Conservation (phyloP, 2,113 vertebrate species). For the Alaudala cheleensis region DNA sequence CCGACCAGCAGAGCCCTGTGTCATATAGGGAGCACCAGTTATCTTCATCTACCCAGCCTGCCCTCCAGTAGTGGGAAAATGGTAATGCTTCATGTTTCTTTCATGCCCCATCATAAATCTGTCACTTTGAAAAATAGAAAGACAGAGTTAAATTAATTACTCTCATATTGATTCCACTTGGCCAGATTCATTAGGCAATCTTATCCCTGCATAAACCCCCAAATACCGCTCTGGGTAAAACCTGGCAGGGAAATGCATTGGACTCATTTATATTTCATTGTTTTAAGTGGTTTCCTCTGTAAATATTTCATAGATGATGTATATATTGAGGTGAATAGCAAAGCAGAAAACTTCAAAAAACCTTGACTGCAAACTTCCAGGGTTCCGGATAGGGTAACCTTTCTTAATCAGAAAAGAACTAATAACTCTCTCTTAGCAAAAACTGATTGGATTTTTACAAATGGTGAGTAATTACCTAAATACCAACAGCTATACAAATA, state of each 20-base stretch:
- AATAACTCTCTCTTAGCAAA: neutral
- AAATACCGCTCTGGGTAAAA: neutral
- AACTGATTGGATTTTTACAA: neutral
- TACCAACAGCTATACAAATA: neutral
- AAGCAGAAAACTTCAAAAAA: neutral
- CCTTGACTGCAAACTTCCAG: neutral
- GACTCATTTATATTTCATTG: conserved; percentile 53
- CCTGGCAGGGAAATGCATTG: neutral
- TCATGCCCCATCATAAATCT: neutral
- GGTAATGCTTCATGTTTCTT: neutral
- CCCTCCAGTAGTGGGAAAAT: neutral
- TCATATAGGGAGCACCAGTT: neutral
- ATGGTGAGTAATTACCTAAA: neutral
- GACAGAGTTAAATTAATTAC: conserved; percentile 24
- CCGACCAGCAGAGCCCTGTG: neutral
- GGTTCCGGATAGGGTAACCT: neutral
- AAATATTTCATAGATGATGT: conserved; percentile 28
- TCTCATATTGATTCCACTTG: neutral
- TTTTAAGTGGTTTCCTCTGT: conserved; percentile 30
- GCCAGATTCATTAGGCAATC: neutral
- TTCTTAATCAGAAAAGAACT: neutral
- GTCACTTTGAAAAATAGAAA: conserved; percentile 21
- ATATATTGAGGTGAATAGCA: neutral
- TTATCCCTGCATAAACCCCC: neutral
- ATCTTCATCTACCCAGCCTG: neutral